Percentiles rank a stretch among this genome's conserved stretches.
Evolutionary conservation across 2,888 invertebrate species (phyloP).

Genomic region (Eupithecia tripunctaria): DNA sequence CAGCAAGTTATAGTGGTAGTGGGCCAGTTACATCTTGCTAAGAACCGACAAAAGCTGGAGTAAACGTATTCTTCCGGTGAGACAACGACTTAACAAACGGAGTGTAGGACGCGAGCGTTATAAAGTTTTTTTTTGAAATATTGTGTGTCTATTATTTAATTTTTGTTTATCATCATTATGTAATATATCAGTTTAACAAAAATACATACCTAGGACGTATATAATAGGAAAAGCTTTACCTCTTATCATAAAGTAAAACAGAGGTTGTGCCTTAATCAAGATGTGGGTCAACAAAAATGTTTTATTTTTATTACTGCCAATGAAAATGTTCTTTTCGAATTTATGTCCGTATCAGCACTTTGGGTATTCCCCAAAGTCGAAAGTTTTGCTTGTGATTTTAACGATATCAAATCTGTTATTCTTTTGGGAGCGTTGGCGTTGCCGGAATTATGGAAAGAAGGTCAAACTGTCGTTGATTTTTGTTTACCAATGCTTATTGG

Average conservation of each 20-base stretch:
- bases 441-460: slow-evolving; percentile 61
- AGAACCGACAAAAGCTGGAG: too few relatives aligned
- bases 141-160: too few relatives aligned
- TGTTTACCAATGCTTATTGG: neutral
- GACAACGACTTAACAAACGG: too few relatives aligned
- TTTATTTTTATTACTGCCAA: slow-evolving; percentile 23
- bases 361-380: slow-evolving; percentile 46
- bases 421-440: slow-evolving; percentile 51
- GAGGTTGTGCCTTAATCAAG: neutral
- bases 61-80: too few relatives aligned
- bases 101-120: too few relatives aligned
- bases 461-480: slow-evolving; percentile 48
- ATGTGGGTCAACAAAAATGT: neutral
- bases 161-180: too few relatives aligned
- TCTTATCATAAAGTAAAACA: too few relatives aligned
- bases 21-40: too few relatives aligned
- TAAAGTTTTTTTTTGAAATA: neutral
- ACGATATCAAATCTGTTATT: slow-evolving; percentile 58
- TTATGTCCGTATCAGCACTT: slow-evolving; percentile 35
- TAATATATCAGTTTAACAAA: too few relatives aligned
- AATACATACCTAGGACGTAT: too few relatives aligned
- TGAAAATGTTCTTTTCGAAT: slow-evolving; percentile 34
- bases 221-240: too few relatives aligned
- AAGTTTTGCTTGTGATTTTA: slow-evolving; percentile 59
- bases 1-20: too few relatives aligned